Evolutionary conservation across 1,140 invertebrate species (phyloP).

Genomic region (Zaprionus ornatus): DNA sequence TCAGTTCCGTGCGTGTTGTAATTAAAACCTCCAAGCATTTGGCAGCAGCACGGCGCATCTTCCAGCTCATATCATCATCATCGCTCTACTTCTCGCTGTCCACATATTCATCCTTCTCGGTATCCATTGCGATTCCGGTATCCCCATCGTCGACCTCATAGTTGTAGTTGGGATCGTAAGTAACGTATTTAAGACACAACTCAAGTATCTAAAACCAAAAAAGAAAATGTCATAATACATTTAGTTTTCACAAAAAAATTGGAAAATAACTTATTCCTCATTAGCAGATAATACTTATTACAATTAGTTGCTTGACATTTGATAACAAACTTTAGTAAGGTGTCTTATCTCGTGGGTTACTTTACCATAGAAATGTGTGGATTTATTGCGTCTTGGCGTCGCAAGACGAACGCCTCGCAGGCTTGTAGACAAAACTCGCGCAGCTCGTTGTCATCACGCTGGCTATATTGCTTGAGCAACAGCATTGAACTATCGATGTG

Average conservation of each 20-base stretch:
- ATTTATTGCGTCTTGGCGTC: conserved; percentile 98
- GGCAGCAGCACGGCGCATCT: conserved; percentile 96
- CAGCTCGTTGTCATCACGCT: conserved; percentile 96
- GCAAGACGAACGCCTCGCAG: conserved; percentile 97
- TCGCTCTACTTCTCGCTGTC: conserved; percentile 98
- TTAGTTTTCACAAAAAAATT: conserved; percentile 5
- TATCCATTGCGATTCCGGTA: conserved; percentile 87
- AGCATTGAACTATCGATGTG: conserved; percentile 96
- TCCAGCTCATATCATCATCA: conserved; percentile 99
- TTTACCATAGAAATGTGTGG: conserved; percentile 93
- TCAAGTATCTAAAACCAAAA: conserved; percentile 89
- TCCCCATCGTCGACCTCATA: conserved; percentile 91
- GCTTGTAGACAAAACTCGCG: conserved; percentile 96
- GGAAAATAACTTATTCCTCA: background rate
- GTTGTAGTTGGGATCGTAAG: conserved; percentile 99
- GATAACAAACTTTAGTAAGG: background rate
- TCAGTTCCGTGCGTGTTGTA: conserved; percentile 94
- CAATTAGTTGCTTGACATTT: background rate
- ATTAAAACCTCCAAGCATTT: conserved; percentile 99
- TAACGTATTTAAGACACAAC: conserved; percentile 95
- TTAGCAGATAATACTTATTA: background rate
- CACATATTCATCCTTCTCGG: conserved; percentile 88
- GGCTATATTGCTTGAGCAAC: conserved; percentile 93
- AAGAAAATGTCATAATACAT: background rate
- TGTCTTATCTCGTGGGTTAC: background rate